These are phyloP conservation scores for Macquaria ambigua DNA, from an alignment of 2,113 vertebrate species.

Conservation along the genomic window DNA sequence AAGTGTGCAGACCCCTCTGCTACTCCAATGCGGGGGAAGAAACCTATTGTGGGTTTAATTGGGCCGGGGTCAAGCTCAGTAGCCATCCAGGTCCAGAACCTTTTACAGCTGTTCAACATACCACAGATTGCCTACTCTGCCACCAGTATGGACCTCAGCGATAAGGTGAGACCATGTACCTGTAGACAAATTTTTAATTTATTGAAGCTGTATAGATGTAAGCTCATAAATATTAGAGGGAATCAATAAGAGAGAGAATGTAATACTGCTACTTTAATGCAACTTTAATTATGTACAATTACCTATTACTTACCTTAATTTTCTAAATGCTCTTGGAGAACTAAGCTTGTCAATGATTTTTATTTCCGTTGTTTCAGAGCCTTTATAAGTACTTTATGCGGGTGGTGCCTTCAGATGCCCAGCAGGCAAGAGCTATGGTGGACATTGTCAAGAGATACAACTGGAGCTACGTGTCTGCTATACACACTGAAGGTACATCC, in stretches of 20 bases:
- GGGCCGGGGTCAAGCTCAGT: constrained; percentile 98
- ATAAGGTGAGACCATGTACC: constrained; percentile 85
- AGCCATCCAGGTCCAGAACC: constrained; percentile 98
- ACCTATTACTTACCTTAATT: not conserved
- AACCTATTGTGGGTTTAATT: constrained; percentile 98
- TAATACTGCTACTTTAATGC: constrained; percentile 17
- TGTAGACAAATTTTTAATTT: not conserved
- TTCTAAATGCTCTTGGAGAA: constrained; percentile 17
- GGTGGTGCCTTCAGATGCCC: constrained; percentile 97
- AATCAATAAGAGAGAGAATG: not conserved
- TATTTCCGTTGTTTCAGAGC: constrained; percentile 72
- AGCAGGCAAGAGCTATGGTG: constrained; percentile 98
- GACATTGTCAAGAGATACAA: constrained; percentile 99
- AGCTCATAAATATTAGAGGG: not conserved
- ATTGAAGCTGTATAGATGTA: not conserved
- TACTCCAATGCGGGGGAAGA: constrained; percentile 92
- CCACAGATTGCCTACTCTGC: constrained; percentile 99
- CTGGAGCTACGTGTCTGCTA: constrained; percentile 99
- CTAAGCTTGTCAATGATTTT: constrained; percentile 7
- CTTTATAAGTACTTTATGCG: constrained; percentile 99
- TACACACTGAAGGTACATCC: constrained; percentile 93
- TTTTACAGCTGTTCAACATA: constrained; percentile 99
- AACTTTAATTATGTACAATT: constrained; percentile 14
- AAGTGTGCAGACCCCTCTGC: constrained; percentile 90
- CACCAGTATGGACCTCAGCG: constrained; percentile 98